Conservation (phyloP, 1,140 invertebrate genomes). For the Rhagoletis pomonella region DNA sequence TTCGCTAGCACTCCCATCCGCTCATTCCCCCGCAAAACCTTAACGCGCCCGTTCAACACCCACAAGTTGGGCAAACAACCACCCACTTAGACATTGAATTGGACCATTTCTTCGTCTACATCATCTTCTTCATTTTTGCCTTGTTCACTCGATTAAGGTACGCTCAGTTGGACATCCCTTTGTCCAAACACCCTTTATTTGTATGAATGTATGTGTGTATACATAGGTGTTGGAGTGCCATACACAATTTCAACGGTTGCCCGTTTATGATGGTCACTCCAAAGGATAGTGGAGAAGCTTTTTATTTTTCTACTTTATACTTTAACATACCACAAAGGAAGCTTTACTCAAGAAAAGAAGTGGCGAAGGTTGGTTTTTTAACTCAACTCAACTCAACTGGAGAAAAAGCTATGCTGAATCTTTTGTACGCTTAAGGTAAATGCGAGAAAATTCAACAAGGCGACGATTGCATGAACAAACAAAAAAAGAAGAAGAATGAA, state of each 20-base stretch:
- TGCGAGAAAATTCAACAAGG: slow-evolving; percentile 10
- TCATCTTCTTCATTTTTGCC: background rate
- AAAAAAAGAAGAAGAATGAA: background rate
- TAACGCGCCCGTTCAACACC: background rate
- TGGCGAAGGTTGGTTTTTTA: background rate
- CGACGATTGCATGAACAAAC: background rate
- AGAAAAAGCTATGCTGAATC: background rate
- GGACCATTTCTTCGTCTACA: background rate
- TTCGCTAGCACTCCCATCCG: background rate
- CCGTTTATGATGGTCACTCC: slow-evolving; percentile 12
- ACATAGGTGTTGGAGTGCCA: background rate
- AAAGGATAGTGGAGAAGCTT: background rate
- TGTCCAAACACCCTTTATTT: slow-evolving; percentile 14
- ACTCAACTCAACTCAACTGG: background rate
- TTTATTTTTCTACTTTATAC: background rate
- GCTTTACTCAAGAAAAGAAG: slow-evolving; percentile 13
- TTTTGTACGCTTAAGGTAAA: background rate
- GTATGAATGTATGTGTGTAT: background rate
- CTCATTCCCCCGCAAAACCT: background rate
- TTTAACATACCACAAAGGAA: background rate
- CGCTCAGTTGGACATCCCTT: slow-evolving; percentile 33
- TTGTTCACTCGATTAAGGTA: slow-evolving; percentile 26
- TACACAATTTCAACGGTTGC: background rate
- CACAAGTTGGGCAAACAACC: background rate
- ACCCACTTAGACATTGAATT: background rate